Conservation (phyloP, 2,113 vertebrate species). For the Parus major region DNA sequence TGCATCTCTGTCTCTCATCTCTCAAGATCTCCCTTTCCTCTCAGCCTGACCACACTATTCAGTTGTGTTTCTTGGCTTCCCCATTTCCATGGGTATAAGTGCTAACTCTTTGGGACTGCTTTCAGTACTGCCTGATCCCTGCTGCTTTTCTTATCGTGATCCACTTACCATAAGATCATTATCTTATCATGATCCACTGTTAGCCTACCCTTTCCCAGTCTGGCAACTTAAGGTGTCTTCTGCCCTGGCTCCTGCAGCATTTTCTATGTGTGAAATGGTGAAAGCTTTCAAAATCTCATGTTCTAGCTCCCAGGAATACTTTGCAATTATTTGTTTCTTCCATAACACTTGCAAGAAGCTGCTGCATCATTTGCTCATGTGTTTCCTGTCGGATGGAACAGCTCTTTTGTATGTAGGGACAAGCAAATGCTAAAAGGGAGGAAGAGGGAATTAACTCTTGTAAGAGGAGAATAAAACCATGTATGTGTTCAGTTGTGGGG, state of each 20-base stretch:
- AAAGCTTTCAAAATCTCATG: neutral
- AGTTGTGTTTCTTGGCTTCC: neutral
- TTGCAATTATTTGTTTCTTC: neutral
- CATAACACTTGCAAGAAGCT: neutral
- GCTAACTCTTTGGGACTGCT: neutral
- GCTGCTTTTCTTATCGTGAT: neutral
- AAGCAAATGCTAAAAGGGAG: neutral
- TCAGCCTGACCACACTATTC: neutral
- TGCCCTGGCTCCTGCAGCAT: neutral
- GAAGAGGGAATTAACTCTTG: neutral
- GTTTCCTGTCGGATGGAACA: neutral
- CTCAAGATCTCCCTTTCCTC: neutral
- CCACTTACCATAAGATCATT: no score
- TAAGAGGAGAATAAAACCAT: neutral
- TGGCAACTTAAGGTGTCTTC: neutral
- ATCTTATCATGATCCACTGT: fast-evolving
- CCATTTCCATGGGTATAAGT: neutral
- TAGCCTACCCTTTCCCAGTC: neutral
- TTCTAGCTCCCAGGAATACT: neutral
- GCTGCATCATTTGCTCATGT: neutral
- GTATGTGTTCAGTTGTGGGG: neutral
- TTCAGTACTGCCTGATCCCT: neutral
- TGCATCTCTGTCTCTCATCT: neutral
- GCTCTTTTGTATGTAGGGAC: neutral
- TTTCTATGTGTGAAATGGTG: neutral